Base-by-base conservation (phyloP, 2,113 vertebrate species). In the Thalassarche chlororhynchos region DNA sequence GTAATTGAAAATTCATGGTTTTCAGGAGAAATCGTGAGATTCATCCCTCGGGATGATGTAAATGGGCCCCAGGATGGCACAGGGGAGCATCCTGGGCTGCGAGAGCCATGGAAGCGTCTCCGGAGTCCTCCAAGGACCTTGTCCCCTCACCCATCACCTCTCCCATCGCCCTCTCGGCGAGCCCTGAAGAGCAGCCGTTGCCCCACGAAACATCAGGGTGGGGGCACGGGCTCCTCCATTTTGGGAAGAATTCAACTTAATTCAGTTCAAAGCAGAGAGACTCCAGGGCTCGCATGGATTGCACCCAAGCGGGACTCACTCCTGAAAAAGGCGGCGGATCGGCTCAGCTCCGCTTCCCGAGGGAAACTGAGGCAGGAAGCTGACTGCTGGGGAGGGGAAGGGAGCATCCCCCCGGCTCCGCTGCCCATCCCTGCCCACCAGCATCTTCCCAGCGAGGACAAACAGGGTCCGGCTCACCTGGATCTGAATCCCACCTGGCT, bases 261-360 rank as follows among this genome's bases (percentile, higher is more conserved):
- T 69, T 49, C 14, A 7, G 64, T 19, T 18, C 76, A 14, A 25
- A 81, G 25, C 34, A 24, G 49, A 78, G 65, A 51, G 17, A 17
- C 17, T 5, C 29, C 60, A 17, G 21, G 3, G 4, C 32, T 46
- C 3, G 1, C 1, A 0, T 3, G 46, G 11, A 1, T 17, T 5
- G 42, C 5, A 19, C 52, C 20, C 36, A 17, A 32, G 12, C 1
- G 3, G 60, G 18, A 4, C 18, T 31, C 3, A 0, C n/a, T 87
- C 32, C 31, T 7, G 23, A 7, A 14, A 19, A 32, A 34, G 40
- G 23, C 0, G 8, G 6, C 0, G 5, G 17, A 14, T 7, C 0
- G 2, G 16, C 32, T 32, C n/a, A 28, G 34, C 38, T 80, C 46
- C 0, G 1, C 40, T 55, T 69, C 58, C 29, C 1, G 4, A 78